Conservation (phyloP, 2,888 invertebrate species). For the Torymus auratus region DNA sequence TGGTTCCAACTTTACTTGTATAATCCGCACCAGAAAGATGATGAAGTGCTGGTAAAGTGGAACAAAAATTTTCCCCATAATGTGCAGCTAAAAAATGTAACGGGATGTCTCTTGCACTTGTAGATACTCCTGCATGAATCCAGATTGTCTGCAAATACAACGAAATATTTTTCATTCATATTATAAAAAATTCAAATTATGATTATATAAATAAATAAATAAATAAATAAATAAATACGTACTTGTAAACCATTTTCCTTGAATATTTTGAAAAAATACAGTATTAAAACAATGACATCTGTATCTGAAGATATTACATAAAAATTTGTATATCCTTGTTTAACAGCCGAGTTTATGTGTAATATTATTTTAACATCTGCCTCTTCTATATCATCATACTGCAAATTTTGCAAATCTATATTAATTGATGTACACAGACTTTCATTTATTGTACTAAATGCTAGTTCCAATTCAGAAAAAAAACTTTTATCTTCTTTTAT, state of each 20-base stretch:
- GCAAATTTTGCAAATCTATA: slow-evolving; percentile 3
- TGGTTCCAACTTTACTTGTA: too few species aligned
- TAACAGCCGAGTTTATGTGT: slow-evolving; percentile 4
- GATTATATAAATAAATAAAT: too few species aligned
- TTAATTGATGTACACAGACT: slow-evolving; percentile 1
- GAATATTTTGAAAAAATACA: slow-evolving; percentile 38
- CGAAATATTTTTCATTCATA: too few species aligned
- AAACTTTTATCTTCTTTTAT: not conserved
- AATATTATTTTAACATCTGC: slow-evolving; percentile 17
- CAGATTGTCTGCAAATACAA: too few species aligned
- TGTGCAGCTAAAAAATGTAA: too few species aligned
- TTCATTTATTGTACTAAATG: slow-evolving; percentile 18
- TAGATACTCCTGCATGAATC: too few species aligned
- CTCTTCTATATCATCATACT: slow-evolving; percentile 20
- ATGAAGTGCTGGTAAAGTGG: too few species aligned
- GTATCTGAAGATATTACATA: slow-evolving; percentile 43
- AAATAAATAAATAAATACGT: not conserved
- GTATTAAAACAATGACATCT: slow-evolving; percentile 35
- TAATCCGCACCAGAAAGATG: too few species aligned
- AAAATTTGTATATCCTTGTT: slow-evolving; percentile 17
- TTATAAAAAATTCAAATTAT: too few species aligned
- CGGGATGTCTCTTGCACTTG: too few species aligned
- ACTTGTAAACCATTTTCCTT: slow-evolving; percentile 1
- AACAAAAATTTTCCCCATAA: too few species aligned
- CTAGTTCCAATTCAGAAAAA: slow-evolving; percentile 4